Conservation (phyloP, 2,113 vertebrate genomes). For the Centropristis striata region DNA sequence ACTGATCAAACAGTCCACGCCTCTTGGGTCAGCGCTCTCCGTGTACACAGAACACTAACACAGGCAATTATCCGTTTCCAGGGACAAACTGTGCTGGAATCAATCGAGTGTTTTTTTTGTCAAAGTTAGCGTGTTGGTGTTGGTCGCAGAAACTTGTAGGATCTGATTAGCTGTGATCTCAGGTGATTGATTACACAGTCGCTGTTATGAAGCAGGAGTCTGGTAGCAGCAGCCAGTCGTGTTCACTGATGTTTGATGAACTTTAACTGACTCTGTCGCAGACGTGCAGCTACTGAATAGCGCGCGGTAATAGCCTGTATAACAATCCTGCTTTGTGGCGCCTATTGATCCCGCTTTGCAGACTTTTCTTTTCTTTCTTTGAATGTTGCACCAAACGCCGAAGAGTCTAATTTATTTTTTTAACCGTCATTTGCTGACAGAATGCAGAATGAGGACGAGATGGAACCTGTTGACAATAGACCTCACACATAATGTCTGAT, state of each 20-base stretch:
- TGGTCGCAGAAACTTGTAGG: constrained; percentile 12
- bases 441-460: neutral
- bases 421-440: neutral
- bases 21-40: constrained; percentile 27
- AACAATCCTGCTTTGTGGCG: neutral
- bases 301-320: constrained; percentile 25
- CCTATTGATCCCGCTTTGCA: constrained; percentile 30
- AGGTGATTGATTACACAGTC: constrained; percentile 35
- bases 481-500: neutral
- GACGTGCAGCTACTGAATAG: constrained; percentile 32
- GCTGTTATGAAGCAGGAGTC: neutral
- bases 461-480: neutral
- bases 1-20: constrained; percentile 28
- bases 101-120: constrained; percentile 34
- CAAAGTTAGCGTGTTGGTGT: constrained; percentile 11
- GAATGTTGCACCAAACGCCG: neutral
- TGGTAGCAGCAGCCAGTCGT: neutral
- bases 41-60: constrained; percentile 32
- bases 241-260: constrained; percentile 23
- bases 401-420: neutral
- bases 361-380: constrained; percentile 8
- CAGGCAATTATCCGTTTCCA: constrained; percentile 61
- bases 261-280: constrained; percentile 14
- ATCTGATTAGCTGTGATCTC: constrained; percentile 40
- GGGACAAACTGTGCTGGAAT: constrained; percentile 39